Percentiles rank a stretch among this genome's conserved stretches.
phyloP scores from a whole-genome alignment of 2,113 vertebrate genomes.

The Pungitius pungitius region DNA sequence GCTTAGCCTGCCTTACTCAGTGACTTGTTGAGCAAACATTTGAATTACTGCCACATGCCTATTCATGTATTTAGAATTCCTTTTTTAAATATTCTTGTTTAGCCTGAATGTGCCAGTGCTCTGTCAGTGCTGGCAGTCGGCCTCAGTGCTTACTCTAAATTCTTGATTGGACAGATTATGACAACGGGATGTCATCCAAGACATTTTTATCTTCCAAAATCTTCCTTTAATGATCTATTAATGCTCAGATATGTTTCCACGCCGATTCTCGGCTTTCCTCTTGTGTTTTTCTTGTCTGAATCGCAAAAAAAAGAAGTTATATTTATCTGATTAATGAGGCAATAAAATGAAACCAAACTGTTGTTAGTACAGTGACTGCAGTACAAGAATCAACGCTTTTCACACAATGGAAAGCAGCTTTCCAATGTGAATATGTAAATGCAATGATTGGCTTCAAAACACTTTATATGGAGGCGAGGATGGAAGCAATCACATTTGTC shows the following conservation, averaged over 20 bases:
- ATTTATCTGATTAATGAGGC: slow-evolving; percentile 19
- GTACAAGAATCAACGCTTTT: neutral
- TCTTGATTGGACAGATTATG: slow-evolving; percentile 47
- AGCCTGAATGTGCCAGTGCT: slow-evolving; percentile 35
- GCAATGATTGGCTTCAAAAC: slow-evolving; percentile 41
- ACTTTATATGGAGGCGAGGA: slow-evolving; percentile 51
- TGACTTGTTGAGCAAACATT: slow-evolving; percentile 16
- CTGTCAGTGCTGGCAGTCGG: slow-evolving; percentile 45
- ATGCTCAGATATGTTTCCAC: slow-evolving; percentile 30
- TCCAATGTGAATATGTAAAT: slow-evolving; percentile 35
- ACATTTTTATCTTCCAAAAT: slow-evolving; percentile 51
- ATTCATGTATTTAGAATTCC: slow-evolving; percentile 24
- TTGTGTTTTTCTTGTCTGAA: slow-evolving; percentile 7
- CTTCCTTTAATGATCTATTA: slow-evolving; percentile 60
- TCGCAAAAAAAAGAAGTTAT: slow-evolving; percentile 14
- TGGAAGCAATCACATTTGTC: slow-evolving; percentile 52
- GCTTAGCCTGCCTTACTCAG: neutral
- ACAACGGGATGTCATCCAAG: slow-evolving; percentile 56
- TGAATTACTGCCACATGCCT: slow-evolving; percentile 30
- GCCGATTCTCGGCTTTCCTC: slow-evolving; percentile 30
- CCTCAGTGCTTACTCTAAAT: slow-evolving; percentile 49
- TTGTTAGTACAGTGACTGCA: slow-evolving; percentile 10
- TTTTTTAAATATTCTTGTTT: slow-evolving; percentile 41
- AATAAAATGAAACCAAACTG: neutral
- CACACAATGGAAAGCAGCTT: slow-evolving; percentile 8